Conservation (phyloP, 2,113 vertebrate genomes). For the Ciconia stormi region DNA sequence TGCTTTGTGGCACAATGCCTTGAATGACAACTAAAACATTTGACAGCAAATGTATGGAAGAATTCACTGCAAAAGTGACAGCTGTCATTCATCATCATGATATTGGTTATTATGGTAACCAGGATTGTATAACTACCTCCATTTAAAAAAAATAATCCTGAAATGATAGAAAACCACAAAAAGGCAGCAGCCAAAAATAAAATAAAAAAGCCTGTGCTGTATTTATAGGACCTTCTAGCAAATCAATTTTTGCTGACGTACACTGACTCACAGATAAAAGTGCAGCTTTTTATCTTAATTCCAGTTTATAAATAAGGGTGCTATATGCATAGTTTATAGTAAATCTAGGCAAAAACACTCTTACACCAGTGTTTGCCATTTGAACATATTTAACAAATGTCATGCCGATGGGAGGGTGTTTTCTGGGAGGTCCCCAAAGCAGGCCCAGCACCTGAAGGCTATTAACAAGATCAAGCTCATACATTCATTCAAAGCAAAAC, state of each 20-base stretch:
- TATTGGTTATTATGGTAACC: not conserved
- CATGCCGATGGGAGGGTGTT: not conserved
- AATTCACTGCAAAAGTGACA: not conserved
- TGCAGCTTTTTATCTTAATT: not conserved
- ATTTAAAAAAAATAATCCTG: not conserved
- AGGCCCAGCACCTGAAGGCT: not conserved
- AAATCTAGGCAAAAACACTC: not conserved
- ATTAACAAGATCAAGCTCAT: not conserved
- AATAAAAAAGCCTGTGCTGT: not conserved
- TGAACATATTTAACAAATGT: not conserved
- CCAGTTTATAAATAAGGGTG: not conserved
- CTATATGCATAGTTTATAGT: not conserved
- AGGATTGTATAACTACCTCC: not conserved
- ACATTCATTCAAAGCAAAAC: not conserved
- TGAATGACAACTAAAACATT: not conserved
- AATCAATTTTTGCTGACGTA: not conserved
- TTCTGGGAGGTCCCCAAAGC: not conserved
- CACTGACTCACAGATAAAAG: not conserved
- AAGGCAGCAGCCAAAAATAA: not conserved
- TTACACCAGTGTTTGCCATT: not conserved
- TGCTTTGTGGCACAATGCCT: not conserved
- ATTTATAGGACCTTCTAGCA: not conserved
- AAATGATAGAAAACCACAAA: not conserved
- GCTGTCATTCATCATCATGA: not conserved
- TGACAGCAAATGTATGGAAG: not conserved